Percentiles rank a stretch among this genome's conserved stretches.
phyloP scores from a whole-genome alignment of 2,888 invertebrate species.

The Leptogaster cylindrica region DNA sequence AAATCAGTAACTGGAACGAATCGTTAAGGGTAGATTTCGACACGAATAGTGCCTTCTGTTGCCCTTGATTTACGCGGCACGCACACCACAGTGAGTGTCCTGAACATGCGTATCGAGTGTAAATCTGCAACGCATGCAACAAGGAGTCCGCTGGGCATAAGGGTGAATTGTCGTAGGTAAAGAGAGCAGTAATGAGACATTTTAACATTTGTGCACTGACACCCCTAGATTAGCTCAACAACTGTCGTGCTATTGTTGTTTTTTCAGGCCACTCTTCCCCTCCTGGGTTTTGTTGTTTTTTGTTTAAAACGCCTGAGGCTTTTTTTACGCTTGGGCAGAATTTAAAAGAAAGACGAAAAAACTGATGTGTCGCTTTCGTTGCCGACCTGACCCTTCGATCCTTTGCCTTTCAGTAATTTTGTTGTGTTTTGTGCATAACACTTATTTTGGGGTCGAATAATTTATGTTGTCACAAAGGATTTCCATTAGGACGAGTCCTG shows the following conservation, averaged over 20 bases:
- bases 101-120: conserved; percentile 34
- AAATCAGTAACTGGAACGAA: conserved; percentile 29
- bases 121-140: conserved; percentile 30
- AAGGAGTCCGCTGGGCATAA: neutral
- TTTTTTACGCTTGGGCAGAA: conserved; percentile 18
- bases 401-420: conserved; percentile 36
- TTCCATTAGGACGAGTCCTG: conserved; percentile 44
- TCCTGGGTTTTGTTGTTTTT: neutral
- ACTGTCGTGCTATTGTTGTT: conserved; percentile 45
- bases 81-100: neutral
- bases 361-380: neutral
- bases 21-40: conserved; percentile 10
- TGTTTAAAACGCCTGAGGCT: conserved; percentile 8
- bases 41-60: conserved; percentile 14
- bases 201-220: conserved; percentile 47
- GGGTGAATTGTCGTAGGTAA: conserved; percentile 17
- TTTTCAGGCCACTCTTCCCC: neutral
- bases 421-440: conserved; percentile 40
- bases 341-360: conserved; percentile 20
- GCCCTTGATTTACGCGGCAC: conserved; percentile 1
- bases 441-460: conserved; percentile 41
- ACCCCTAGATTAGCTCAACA: conserved; percentile 47
- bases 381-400: conserved; percentile 38
- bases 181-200: conserved; percentile 41
- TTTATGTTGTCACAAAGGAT: conserved; percentile 48